Evolutionary conservation across 1,140 invertebrate genomes (phyloP), one percentile per base, ranked within the genome.

Genomic region (Holcopasites calliopsidis): DNA sequence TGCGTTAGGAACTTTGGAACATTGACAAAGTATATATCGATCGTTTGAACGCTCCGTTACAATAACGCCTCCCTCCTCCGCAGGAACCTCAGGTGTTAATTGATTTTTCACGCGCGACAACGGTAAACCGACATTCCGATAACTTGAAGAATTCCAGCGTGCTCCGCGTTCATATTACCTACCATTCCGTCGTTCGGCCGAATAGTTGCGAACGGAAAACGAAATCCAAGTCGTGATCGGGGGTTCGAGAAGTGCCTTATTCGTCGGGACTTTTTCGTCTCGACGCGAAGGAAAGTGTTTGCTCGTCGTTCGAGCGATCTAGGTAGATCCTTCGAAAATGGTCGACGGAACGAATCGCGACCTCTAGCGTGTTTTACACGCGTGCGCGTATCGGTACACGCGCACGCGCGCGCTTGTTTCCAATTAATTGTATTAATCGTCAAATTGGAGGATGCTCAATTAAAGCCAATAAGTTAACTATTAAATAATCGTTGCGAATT

Each of bases 391-490:
- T 50, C 76, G 55, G 66, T 60, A n/a, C n/a, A 57, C 71, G 73
- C 52, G 69, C 78, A 77, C 68, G 76, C 70, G 70, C 77, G 52
- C 84, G 77, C 87, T 87, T 90, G 83, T 91, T 92, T 90, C 86
- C 88, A 88, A 91, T 91, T 89, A 91, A 92, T 91, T 91, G 89
- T 90, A 92, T 91, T 92, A 91, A 91, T 91, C 85, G 87, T 90
- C 86, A 90, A 91, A 91, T 91, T 91, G 90, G 84, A 89, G 88
- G 86, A 88, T 87, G 86, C 87, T 88, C 90, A 91, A 91, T 91
- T 91, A 91, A 83, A 89, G 85, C 88, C 89, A 91, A 92, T 92
- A 90, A 91, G 87, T 91, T 88, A 90, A 92, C 90, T 88, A 90
- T 91, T 90, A 91, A 91, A 91, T 92, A 92, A 92, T 91, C 87